These are phyloP conservation scores for Neogale vison DNA, from an alignment of 2,113 vertebrate genomes.

Conservation along the genomic window DNA sequence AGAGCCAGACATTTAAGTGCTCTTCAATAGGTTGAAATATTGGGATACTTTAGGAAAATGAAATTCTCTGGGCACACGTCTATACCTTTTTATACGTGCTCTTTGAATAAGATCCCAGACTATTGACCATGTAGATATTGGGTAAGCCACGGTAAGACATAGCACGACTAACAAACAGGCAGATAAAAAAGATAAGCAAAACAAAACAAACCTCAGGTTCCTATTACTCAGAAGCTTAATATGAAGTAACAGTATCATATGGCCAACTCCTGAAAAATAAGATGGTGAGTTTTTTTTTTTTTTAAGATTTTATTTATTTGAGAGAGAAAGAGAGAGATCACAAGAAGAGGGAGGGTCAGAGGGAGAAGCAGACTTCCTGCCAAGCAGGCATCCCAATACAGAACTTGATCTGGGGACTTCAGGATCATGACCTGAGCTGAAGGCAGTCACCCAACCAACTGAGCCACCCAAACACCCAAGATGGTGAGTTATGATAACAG, in stretches of 20 bases:
- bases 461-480: neutral
- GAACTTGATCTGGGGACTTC: too few species aligned
- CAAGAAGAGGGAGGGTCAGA: too few species aligned
- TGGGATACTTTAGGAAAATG: neutral
- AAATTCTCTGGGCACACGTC: neutral
- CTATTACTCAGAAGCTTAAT: neutral
- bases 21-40: neutral
- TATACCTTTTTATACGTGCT: neutral
- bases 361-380: too few species aligned
- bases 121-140: neutral
- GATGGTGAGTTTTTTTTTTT: neutral
- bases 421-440: too few species aligned
- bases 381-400: too few species aligned
- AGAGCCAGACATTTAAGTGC: neutral
- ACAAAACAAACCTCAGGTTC: neutral
- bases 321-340: too few species aligned
- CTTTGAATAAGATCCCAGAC: neutral
- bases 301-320: too few species aligned
- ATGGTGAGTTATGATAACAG: neutral
- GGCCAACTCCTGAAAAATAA: neutral
- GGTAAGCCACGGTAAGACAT: neutral
- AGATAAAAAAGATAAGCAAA: neutral
- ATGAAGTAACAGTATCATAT: neutral
- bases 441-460: too few species aligned
- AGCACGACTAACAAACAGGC: neutral